phyloP scores from a whole-genome alignment of 2,113 vertebrate genomes.

The Camelus dromedarius region DNA sequence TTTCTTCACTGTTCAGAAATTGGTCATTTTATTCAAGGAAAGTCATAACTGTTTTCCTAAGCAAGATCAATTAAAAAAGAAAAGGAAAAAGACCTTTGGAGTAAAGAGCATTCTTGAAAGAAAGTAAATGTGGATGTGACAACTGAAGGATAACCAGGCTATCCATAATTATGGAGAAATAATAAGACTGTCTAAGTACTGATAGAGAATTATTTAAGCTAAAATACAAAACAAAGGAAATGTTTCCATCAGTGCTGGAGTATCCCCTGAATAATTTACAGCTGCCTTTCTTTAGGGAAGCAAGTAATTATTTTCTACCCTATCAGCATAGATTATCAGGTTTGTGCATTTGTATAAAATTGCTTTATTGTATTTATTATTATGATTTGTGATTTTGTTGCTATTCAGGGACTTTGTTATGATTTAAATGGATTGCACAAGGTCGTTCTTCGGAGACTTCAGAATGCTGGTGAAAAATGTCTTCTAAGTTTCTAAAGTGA shows the following conservation, averaged over 20 bases:
- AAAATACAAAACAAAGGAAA: constrained; percentile 47
- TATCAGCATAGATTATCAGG: constrained; percentile 67
- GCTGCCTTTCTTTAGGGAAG: constrained; percentile 45
- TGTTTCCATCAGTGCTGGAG: not conserved
- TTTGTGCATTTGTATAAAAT: constrained; percentile 51
- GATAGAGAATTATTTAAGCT: constrained; percentile 30
- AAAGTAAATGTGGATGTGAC: not conserved
- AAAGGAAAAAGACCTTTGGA: not conserved
- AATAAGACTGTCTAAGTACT: not conserved
- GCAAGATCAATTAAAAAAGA: not conserved
- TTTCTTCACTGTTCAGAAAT: not conserved
- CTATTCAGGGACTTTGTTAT: not conserved
- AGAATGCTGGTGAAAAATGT: not conserved
- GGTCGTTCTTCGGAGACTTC: constrained; percentile 33
- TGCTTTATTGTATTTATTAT: constrained; percentile 56
- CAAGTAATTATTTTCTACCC: constrained; percentile 62
- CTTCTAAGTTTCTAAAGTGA: not conserved
- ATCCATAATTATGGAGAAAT: constrained; percentile 1
- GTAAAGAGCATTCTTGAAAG: not conserved
- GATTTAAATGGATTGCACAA: constrained; percentile 56
- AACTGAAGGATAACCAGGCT: not conserved
- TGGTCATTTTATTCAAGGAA: not conserved
- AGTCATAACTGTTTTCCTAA: not conserved
- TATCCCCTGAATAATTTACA: constrained; percentile 44
- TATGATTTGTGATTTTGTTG: constrained; percentile 46